Conservation (phyloP, 2,797 vertebrate species). For the Anomalospiza imberbis region DNA sequence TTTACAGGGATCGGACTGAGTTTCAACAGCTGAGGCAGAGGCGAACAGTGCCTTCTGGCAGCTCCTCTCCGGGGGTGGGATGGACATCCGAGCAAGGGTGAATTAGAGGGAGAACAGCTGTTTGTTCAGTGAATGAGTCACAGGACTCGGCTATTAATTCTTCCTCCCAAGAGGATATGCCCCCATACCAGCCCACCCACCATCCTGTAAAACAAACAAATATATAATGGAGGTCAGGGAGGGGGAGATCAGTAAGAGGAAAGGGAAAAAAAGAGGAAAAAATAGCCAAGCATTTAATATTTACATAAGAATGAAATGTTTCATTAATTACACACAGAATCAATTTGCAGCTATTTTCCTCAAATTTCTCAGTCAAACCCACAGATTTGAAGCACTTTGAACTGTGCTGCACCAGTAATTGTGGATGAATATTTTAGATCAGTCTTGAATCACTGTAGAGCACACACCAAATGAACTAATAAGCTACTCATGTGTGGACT, state of each 20-base stretch:
- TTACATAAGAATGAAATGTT: slow-evolving; percentile 64
- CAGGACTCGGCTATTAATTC: slow-evolving; percentile 24
- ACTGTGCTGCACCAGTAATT: slow-evolving; percentile 76
- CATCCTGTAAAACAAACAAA: slow-evolving; percentile 45
- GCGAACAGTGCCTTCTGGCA: background rate
- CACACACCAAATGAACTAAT: slow-evolving; percentile 78
- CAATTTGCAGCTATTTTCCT: slow-evolving; percentile 69
- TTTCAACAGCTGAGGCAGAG: background rate
- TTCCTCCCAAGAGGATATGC: background rate
- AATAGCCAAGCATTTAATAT: slow-evolving; percentile 39
- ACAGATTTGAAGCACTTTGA: slow-evolving; percentile 71
- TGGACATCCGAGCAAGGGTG: slow-evolving; percentile 26
- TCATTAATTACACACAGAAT: slow-evolving; percentile 69
- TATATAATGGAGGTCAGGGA: background rate
- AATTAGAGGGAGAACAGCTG: slow-evolving; percentile 47
- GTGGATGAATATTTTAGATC: slow-evolving; percentile 79
- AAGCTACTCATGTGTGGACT: slow-evolving; percentile 76
- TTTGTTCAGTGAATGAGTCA: slow-evolving; percentile 27
- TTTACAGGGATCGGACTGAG: background rate
- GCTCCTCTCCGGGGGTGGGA: background rate
- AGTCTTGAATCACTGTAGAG: slow-evolving; percentile 70
- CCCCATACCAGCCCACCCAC: slow-evolving; percentile 48
- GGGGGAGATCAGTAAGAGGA: background rate
- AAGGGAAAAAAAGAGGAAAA: background rate
- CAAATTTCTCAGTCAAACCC: slow-evolving; percentile 69